Base-by-base conservation (phyloP, 2,113 vertebrate genomes). In the Sinosuthora webbiana region DNA sequence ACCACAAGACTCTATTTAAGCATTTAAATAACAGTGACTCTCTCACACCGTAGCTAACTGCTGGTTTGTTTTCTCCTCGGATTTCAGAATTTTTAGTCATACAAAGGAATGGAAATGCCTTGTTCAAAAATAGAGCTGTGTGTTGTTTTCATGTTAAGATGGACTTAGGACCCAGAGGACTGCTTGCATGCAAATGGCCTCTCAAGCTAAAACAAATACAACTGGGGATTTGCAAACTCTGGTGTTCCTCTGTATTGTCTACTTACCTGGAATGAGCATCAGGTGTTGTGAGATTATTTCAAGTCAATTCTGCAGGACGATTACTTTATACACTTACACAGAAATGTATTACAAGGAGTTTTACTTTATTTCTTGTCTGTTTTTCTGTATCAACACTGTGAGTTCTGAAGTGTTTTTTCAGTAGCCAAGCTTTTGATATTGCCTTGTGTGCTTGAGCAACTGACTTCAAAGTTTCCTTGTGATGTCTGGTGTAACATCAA, bases 1-100 rank as follows among this genome's bases (percentile, higher is more conserved):
- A 81, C 93, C 93, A 74, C 94, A 89, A 83, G 37, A 63, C 67
- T 22, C 73, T 95, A 89, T 97, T 92, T 93, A 78, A 78, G 35
- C 13, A 3, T 68, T 87, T 86, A 87, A 93, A 95, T 95, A 87
- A 87, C 73, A 94, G 93, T 86, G 79, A n/a, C 78, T 93, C 28
- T 42, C 28, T 78, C 44, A 69, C 79, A 62, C 73, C 5, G n/a
- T 65, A 81, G 49, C 59, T 92, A 94, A 91, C 62, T 83, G 71
- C 75, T 95, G 35, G 65, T 93, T 85, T 89, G 53, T 39, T 93
- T 87, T 84, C 67, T 65, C 41, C 83, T 86, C 65, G 81, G 47
- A 64, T 96, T 96, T 94, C 89, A 90, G 62, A 90, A 75, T 42
- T 77, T 86, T 92, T 84, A 78, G 86, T 89, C 37, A 22, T n/a